Evolutionary conservation across 2,113 vertebrate genomes (phyloP), one percentile per base, ranked within the genome.

Genomic region (Motacilla alba): DNA sequence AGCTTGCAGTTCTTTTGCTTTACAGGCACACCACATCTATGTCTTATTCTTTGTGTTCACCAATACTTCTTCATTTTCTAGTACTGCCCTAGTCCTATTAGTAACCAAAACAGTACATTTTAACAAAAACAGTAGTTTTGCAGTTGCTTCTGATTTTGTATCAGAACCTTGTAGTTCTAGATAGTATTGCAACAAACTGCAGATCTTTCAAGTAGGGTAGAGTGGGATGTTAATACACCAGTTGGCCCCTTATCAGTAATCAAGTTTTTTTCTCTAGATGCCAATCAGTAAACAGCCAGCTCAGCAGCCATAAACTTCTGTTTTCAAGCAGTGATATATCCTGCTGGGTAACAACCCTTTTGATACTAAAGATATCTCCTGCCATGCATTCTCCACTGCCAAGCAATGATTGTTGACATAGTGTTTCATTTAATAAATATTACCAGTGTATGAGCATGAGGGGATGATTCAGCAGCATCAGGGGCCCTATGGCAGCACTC

Each of bases 381-480:
- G 73, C 84, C 46, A 73, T 44, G 52, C 87, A 62, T 95, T 86
- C 72, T 76, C n/a, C 44, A 60, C 49, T 95, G 86, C 91, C 74
- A 90, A 95, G 84, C 87, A 87, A 14, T 74, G 85, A 68, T 35
- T 88, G 91, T 95, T 95, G 94, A 95, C 70, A 75, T 74, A 87
- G 70, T 62, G 68, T 91, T 95, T 74, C 50, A 90, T 95, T 83
- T 93, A 90, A 68, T 91, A 96, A 93, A 91, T 87, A 83, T 82
- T 84, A 83, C 44, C 87, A 76, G 39, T 60, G 16, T 78, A 39
- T 37, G 79, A 90, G 73, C 1, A 1, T 28, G 53, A 92, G 47
- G 63, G 63, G 77, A 50, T 94, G 95, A 95, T 89, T 95, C 89
- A 92, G 81, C 93, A 94, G 62, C 31, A 11, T 88, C 56, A 92